Evolutionary conservation across 2,888 invertebrate species (phyloP).

Genomic region (Brassicogethes aeneus): DNA sequence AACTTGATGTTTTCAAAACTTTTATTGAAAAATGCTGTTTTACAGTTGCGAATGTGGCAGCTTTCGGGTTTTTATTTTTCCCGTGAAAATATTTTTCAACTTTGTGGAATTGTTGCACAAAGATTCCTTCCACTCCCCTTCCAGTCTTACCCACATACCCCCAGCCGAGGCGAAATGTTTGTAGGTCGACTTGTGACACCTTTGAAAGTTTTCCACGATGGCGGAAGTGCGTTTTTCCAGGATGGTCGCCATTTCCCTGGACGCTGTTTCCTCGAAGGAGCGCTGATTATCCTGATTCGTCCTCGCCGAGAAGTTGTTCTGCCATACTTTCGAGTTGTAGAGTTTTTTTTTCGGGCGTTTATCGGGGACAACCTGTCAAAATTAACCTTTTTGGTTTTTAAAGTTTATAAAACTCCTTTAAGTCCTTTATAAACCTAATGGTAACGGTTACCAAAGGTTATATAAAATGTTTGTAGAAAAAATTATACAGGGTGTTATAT

Average conservation of each 20-base stretch:
- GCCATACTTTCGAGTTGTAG: conserved; percentile 58
- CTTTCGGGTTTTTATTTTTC: neutral
- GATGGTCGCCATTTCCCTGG: conserved; percentile 56
- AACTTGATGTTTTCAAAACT: neutral
- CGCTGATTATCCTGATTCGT: conserved; percentile 85
- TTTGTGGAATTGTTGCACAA: conserved; percentile 23
- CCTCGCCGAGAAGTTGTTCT: conserved; percentile 63
- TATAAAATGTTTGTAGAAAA: too few species aligned
- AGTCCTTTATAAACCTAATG: too few species aligned
- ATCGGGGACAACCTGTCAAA: conserved; percentile 10
- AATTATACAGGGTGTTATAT: too few species aligned
- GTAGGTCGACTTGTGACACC: too few species aligned
- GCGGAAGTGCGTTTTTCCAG: conserved; percentile 42
- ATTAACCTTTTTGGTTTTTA: too few species aligned
- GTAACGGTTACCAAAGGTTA: too few species aligned
- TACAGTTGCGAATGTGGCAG: neutral
- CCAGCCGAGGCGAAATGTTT: conserved; percentile 43
- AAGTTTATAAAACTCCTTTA: too few species aligned
- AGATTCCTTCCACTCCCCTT: conserved; percentile 66
- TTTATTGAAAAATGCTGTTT: neutral
- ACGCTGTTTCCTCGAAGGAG: conserved; percentile 70
- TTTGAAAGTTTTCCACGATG: neutral
- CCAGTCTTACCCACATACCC: conserved; percentile 66
- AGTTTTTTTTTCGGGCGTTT: conserved; percentile 21
- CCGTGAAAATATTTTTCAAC: neutral